Evolutionary conservation across 2,888 invertebrate genomes (phyloP).

Genomic region (Drosophila parthenogenetica): DNA sequence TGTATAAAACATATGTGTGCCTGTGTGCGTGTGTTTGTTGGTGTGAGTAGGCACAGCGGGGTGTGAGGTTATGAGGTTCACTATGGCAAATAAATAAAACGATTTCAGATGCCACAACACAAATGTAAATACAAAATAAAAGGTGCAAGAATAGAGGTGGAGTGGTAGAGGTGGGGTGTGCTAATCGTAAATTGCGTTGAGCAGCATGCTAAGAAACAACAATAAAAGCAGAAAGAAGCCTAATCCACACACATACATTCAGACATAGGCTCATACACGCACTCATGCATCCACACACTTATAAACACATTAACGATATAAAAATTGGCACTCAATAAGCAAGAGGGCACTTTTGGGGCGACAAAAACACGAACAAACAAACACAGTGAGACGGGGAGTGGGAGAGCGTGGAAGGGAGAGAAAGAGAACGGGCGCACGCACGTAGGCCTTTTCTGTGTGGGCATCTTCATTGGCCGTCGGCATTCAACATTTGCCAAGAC

Average conservation of each 20-base stretch:
- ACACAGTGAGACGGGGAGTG: neutral
- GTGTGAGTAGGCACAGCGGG: neutral
- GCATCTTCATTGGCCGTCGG: slow-evolving; percentile 37
- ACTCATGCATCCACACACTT: slow-evolving; percentile 7
- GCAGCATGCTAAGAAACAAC: slow-evolving; percentile 34
- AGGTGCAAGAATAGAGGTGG: slow-evolving; percentile 40
- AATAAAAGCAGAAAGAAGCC: slow-evolving; percentile 27
- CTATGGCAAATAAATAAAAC: slow-evolving; percentile 73
- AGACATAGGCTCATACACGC: slow-evolving; percentile 11
- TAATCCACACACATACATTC: slow-evolving; percentile 45
- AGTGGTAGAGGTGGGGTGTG: slow-evolving; percentile 1
- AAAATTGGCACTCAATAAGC: slow-evolving; percentile 79
- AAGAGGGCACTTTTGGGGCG: slow-evolving; percentile 59
- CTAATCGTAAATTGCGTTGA: slow-evolving; percentile 71
- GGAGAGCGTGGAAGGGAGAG: slow-evolving; percentile 13
- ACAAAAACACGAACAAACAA: slow-evolving; percentile 6
- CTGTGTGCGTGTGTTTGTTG: neutral
- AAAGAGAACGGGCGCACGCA: slow-evolving; percentile 24
- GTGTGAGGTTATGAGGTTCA: slow-evolving; percentile 15
- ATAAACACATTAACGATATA: slow-evolving; percentile 61
- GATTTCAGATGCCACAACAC: slow-evolving; percentile 59
- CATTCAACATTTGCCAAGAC: slow-evolving; percentile 45
- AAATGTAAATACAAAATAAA: slow-evolving; percentile 64
- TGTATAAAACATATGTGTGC: slow-evolving; percentile 62
- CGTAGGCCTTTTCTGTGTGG: slow-evolving; percentile 41